Evolutionary conservation across 2,113 vertebrate genomes (phyloP), one percentile per base, ranked within the genome.

Genomic region (Oncorhynchus masou): DNA sequence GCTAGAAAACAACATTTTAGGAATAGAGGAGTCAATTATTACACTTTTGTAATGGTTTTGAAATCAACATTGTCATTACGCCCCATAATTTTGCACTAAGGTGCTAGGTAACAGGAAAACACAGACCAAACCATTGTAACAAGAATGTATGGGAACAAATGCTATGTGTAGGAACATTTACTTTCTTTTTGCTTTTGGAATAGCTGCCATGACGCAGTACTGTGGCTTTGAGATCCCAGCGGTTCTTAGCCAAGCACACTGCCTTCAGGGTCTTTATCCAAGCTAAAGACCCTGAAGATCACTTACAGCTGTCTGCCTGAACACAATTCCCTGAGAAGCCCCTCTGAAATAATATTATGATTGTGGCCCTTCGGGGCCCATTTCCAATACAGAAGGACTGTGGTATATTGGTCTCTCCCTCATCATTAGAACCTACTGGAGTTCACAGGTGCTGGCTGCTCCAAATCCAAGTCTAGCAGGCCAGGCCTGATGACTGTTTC

Each of bases 401-500:
- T 12, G 69, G 31, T 78, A 2, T 13, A 6, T 49, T 22, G 8
- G 22, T 62, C 65, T 74, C 64, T n/a, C 67, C 39, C 54, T 69
- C 12, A 24, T 24, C 31, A 64, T 71, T 71, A 60, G 76, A 74
- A 77, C 48, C 29, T 71, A 57, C 65, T 78, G 49, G 70, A 80
- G 74, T 70, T 77, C 82, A 76, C 80, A 86, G 80, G 75, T 84
- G 83, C 75, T 67, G 24, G 48, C 9, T 48, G 62, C 59, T 71
- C 71, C 73, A 73, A 87, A 85, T 84, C 74, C 49, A 85, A 83
- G 79, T 81, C 77, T 73, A 66, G 45, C n/a, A 80, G 67, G 71
- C 66, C 70, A 73, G 66, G 78, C 31, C 34, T 69, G 77, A 70
- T 66, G 0, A 68, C 62, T 25, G 71, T 62, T 19, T 24, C 20